phyloP scores from a whole-genome alignment of 2,888 invertebrate genomes.

The Minunthozetes semirufus region DNA sequence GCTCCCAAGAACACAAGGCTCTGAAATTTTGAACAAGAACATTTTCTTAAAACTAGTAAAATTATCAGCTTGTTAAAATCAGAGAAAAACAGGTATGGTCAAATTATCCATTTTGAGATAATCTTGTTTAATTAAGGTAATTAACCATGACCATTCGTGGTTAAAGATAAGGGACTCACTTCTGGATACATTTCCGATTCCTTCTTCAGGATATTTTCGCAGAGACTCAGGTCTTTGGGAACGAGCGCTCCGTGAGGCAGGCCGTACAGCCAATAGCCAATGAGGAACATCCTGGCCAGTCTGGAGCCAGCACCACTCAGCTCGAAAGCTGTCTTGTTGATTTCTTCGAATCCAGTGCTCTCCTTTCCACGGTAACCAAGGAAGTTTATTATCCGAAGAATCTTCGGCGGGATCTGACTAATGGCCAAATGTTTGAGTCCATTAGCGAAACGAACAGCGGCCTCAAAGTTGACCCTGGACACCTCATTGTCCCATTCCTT shows the following conservation, averaged over 20 bases:
- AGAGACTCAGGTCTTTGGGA: background rate
- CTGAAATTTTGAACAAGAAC: background rate
- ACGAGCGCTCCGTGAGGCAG: background rate
- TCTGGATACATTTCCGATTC: background rate
- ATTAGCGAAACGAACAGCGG: background rate
- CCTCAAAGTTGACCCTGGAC: background rate
- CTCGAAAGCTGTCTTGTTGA: background rate
- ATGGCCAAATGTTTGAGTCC: background rate
- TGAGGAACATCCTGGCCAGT: background rate
- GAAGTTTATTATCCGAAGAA: background rate
- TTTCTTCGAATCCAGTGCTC: background rate
- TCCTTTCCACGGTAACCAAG: background rate
- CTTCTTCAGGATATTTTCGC: background rate
- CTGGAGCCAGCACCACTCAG: background rate
- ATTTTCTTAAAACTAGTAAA: background rate
- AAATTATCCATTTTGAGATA: no score
- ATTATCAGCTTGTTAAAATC: no score
- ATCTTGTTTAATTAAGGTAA: no score
- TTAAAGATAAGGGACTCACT: no score
- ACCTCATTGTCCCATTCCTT: background rate
- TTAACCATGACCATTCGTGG: no score
- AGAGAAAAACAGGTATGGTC: no score
- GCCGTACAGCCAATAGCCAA: background rate
- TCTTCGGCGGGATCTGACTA: constrained; percentile 1
- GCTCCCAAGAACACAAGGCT: background rate